Conservation (phyloP, 92 coral and sea anemone genomes). For the Epizoanthus ramosus region DNA sequence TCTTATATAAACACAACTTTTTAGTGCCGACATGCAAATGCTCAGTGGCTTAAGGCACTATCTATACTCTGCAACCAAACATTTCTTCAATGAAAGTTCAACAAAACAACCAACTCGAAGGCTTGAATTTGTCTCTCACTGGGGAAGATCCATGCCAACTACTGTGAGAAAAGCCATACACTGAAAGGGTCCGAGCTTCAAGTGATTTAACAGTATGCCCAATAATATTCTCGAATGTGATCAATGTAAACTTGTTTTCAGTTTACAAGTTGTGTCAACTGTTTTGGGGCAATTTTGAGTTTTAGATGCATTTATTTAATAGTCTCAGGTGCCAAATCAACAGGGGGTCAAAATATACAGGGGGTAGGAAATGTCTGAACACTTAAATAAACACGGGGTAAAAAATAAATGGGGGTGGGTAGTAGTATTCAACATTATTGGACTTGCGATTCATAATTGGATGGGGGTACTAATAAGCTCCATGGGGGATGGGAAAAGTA, state of each 20-base stretch:
- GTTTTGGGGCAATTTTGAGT: background rate
- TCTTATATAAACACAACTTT: constrained; percentile 23
- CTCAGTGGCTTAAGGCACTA: constrained; percentile 8
- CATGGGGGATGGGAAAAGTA: too few relatives aligned
- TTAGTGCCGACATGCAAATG: constrained; percentile 16
- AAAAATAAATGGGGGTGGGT: too few relatives aligned
- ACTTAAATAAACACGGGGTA: too few relatives aligned
- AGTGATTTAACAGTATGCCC: constrained; percentile 24
- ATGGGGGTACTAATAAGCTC: too few relatives aligned
- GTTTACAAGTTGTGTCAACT: constrained; percentile 19
- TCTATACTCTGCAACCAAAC: constrained; percentile 15
- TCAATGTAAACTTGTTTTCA: constrained; percentile 18
- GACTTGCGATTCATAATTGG: too few relatives aligned
- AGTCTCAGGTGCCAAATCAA: too few relatives aligned
- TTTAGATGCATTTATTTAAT: constrained; percentile 5
- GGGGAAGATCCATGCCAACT: constrained; percentile 26
- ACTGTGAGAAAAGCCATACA: constrained; percentile 10
- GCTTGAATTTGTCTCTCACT: constrained; percentile 13
- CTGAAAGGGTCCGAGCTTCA: constrained; percentile 20
- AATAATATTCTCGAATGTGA: constrained; percentile 19
- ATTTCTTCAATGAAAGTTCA: constrained; percentile 39
- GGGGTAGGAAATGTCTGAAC: too few relatives aligned
- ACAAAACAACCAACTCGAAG: constrained; percentile 45
- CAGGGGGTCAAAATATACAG: too few relatives aligned
- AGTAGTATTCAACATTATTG: too few relatives aligned